Conservation (phyloP, 2,888 invertebrate genomes). For the Tortrix viridana region DNA sequence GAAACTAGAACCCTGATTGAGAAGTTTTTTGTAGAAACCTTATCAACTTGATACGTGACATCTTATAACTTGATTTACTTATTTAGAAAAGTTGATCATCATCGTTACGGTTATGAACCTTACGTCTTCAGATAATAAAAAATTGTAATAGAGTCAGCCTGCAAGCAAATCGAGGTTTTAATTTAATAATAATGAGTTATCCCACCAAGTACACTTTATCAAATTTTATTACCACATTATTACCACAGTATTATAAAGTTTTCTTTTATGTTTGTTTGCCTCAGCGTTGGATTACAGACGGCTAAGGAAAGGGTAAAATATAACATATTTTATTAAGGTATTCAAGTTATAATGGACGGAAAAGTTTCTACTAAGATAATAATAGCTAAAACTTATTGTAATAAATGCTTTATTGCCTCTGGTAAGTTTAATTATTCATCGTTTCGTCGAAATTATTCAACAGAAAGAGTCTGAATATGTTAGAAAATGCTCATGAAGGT, state of each 20-base stretch:
- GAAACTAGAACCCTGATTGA: too few species aligned
- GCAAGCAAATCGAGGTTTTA: conserved; percentile 13
- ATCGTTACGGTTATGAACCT: too few species aligned
- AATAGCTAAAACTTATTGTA: not conserved
- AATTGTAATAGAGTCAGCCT: conserved; percentile 20
- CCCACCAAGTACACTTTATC: conserved; percentile 6
- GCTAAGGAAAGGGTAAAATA: conserved; percentile 73
- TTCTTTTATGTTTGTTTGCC: conserved; percentile 70
- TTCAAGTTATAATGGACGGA: not conserved
- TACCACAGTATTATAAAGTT: conserved; percentile 47
- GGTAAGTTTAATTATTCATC: too few species aligned
- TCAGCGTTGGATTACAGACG: conserved; percentile 79
- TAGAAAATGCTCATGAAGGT: too few species aligned
- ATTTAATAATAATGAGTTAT: conserved; percentile 3
- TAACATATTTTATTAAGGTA: conserved; percentile 1
- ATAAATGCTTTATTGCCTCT: not conserved
- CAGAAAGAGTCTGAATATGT: too few species aligned
- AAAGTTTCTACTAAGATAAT: not conserved
- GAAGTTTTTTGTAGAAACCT: too few species aligned
- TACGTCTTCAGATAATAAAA: too few species aligned
- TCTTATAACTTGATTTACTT: too few species aligned
- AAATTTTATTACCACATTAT: conserved; percentile 39
- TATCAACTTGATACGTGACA: too few species aligned
- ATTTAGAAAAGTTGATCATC: too few species aligned
- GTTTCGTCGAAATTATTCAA: too few species aligned